Conservation (phyloP, 2,888 invertebrate genomes). For the Xiphydria camelus region DNA sequence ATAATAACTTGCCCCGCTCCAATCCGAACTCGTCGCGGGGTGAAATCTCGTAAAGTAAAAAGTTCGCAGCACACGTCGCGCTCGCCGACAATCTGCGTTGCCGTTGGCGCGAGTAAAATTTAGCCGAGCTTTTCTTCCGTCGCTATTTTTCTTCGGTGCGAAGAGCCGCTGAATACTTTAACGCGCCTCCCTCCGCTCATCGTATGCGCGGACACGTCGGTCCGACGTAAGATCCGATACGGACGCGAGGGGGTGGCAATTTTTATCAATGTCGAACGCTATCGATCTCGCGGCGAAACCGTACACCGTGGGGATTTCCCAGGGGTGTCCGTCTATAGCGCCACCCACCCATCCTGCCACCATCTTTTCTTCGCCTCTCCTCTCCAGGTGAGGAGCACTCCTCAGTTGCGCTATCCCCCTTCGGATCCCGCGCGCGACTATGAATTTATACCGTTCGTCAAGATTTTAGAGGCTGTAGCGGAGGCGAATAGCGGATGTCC, state of each 20-base stretch:
- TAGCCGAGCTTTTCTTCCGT: too few species aligned
- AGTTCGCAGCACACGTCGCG: background rate
- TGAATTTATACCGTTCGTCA: too few species aligned
- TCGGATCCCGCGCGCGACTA: background rate
- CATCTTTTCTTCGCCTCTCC: background rate
- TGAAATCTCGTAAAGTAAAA: constrained; percentile 8
- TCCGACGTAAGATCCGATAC: too few species aligned
- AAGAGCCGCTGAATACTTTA: too few species aligned
- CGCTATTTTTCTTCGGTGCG: too few species aligned
- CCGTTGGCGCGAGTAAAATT: too few species aligned
- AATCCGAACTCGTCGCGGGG: constrained; percentile 10
- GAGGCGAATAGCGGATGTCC: too few species aligned
- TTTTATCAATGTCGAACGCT: constrained; percentile 22
- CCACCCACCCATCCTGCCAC: background rate
- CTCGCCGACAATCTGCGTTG: background rate
- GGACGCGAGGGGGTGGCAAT: too few species aligned
- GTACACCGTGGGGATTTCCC: constrained; percentile 22
- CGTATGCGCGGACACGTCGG: too few species aligned
- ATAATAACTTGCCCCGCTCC: constrained; percentile 24
- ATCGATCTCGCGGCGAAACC: constrained; percentile 21
- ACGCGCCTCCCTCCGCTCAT: too few species aligned
- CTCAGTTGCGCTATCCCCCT: background rate
- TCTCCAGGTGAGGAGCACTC: background rate
- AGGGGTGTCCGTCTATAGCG: constrained; percentile 16
- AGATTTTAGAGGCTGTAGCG: too few species aligned